Conservation (phyloP, 2,113 vertebrate species). For the Tenrec ecaudatus region DNA sequence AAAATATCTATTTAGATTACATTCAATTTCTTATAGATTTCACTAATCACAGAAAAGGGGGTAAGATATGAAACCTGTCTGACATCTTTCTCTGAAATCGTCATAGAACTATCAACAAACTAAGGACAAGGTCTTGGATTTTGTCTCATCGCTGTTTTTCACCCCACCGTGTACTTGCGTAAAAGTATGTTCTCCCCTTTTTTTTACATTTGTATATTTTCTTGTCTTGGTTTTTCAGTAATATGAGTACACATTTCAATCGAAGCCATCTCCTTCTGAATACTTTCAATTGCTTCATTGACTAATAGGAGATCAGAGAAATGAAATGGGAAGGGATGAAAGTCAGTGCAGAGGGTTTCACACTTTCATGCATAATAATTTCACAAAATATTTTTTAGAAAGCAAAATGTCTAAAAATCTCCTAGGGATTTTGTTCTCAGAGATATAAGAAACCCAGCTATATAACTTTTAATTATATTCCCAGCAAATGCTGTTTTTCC, state of each 20-base stretch:
- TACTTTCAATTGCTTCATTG: neutral
- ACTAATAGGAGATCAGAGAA: neutral
- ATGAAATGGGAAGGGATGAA: neutral
- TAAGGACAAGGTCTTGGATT: neutral
- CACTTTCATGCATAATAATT: neutral
- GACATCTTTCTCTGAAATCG: neutral
- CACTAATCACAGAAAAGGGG: neutral
- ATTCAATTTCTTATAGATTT: neutral
- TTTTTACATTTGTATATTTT: neutral
- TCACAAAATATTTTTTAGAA: conserved; percentile 18
- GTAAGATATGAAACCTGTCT: neutral
- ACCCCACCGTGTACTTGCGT: neutral
- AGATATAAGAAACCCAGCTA: no score
- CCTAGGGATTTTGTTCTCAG: no score
- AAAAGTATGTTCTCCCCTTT: neutral
- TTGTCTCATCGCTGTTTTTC: neutral
- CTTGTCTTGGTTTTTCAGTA: conserved; percentile 24
- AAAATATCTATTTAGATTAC: neutral
- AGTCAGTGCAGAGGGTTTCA: neutral
- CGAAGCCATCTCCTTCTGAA: neutral
- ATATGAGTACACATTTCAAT: neutral
- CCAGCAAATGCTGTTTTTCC: no score
- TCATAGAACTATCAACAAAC: neutral
- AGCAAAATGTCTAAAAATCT: neutral
- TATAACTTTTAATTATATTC: no score